Base-by-base conservation (phyloP, 1,140 invertebrate species). In the Drosophila aff. region DNA sequence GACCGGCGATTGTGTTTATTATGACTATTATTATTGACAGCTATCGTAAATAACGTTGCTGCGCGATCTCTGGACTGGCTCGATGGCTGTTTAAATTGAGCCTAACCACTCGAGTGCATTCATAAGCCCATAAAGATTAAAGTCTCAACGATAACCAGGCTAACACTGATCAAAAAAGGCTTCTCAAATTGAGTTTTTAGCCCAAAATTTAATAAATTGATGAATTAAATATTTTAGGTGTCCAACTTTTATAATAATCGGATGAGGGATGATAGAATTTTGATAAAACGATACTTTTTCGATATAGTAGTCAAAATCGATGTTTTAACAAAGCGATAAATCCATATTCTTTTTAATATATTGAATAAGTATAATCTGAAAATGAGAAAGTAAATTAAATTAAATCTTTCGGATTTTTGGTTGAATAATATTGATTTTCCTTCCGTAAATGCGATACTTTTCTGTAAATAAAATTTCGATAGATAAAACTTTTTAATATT, bases 91-190 rank as follows among this genome's bases (percentile, higher is more conserved):
- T 83, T 83, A 83, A 83, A 79, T 61, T 73, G 65, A 81, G 78
- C 82, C 82, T 79, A 85, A 85, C 82, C 74, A 85, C 82, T 85
- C 82, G 82, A 85, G 82, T 85, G 82, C 82, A 79, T 76, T 76
- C 82, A 81, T 85, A 85, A 85, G 75, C 82, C 78, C 75, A 85
- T 85, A 86, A 85, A 85, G 82, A 85, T 85, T 85, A 84, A 84
- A 84, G 66, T 84, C 81, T 84, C 76, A 59, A 59, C 77, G 81
- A 84, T 83, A 83, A 77, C 52, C 65, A 55, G 28, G 26, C 36
- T 38, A 26, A 67, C 62, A 57, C 46, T 74, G 41, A 43, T 23
- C n/a, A 43, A 47, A 15, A 69, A 73, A 13, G 11, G 0, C 9
- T 16, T 26, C 5, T 26, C 11, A 9, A 41, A 40, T 11, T 28